These are phyloP conservation scores for Micronisus gabar DNA, from an alignment of 2,113 vertebrate genomes.

Conservation along the genomic window DNA sequence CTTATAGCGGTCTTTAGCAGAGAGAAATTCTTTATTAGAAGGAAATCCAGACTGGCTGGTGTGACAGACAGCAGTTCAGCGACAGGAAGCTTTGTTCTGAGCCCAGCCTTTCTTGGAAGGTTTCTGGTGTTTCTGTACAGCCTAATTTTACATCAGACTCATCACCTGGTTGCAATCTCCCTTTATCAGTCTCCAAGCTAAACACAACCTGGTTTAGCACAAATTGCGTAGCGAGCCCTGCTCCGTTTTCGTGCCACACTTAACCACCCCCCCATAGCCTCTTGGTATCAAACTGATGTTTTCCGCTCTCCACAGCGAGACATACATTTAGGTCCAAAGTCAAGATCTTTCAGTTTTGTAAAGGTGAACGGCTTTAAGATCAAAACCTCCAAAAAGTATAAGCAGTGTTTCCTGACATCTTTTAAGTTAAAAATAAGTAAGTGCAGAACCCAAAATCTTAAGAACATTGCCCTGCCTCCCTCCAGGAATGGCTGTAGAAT, in stretches of 20 bases:
- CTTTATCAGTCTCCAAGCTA: not conserved
- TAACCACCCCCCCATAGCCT: not conserved
- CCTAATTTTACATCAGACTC: not conserved
- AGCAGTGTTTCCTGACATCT: not conserved
- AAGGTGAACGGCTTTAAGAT: constrained; percentile 56
- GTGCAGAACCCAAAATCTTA: constrained; percentile 30
- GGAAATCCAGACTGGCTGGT: not conserved
- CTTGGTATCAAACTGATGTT: not conserved
- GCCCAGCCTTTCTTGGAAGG: not conserved
- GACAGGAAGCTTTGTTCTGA: not conserved
- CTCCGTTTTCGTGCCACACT: not conserved
- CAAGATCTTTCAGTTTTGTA: not conserved
- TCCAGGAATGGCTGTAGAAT: constrained; percentile 31
- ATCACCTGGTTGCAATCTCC: not conserved
- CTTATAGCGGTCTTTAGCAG: not conserved
- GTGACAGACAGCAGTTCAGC: not conserved
- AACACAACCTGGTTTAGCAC: not conserved
- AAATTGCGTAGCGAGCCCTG: not conserved
- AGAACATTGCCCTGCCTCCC: constrained; percentile 24
- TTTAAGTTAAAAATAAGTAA: not conserved
- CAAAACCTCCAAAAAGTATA: not conserved
- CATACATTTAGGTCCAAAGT: not conserved
- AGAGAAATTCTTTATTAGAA: not conserved
- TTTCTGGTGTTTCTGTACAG: not conserved
- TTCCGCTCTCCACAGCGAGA: not conserved